A percentile compares a stretch with the other conserved stretches of the same genome.
phyloP scores from a whole-genome alignment of 2,113 vertebrate genomes.

The Neolamprologus toae region DNA sequence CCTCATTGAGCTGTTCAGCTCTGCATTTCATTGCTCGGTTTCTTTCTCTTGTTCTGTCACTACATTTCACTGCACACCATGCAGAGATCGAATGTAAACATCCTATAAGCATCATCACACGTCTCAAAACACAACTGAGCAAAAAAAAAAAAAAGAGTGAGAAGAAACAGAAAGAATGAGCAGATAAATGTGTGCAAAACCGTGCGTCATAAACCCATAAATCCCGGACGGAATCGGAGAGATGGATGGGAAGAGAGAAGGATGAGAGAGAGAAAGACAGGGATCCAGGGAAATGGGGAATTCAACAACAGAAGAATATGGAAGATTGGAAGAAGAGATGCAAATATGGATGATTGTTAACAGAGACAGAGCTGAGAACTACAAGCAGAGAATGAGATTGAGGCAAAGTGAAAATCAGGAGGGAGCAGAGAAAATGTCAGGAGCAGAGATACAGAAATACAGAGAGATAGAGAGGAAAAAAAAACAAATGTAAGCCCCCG shows the following conservation, averaged over 20 bases:
- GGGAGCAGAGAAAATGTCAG: constrained; percentile 22
- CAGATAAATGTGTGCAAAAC: constrained; percentile 39
- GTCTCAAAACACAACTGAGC: neutral
- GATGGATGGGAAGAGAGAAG: neutral
- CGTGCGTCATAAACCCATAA: constrained; percentile 49
- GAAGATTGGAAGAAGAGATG: neutral
- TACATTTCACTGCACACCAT: neutral
- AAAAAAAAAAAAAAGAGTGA: neutral
- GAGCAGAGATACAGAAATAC: constrained; percentile 34
- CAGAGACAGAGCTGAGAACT: neutral
- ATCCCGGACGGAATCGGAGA: neutral
- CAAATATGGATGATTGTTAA: constrained; percentile 1
- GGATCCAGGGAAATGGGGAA: neutral
- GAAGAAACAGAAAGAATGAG: neutral
- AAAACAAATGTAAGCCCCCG: constrained; percentile 70
- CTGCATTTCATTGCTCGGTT: neutral
- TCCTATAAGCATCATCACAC: constrained; percentile 5
- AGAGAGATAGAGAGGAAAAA: constrained; percentile 6
- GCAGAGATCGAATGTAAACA: constrained; percentile 18
- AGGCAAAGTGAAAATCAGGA: neutral
- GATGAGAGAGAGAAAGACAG: neutral
- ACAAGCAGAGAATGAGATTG: neutral
- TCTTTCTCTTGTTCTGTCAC: neutral
- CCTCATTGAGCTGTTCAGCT: neutral
- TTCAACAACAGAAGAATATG: neutral